Base-by-base conservation (phyloP, 2,888 invertebrate genomes). In the Drosophila nigritarsus region DNA sequence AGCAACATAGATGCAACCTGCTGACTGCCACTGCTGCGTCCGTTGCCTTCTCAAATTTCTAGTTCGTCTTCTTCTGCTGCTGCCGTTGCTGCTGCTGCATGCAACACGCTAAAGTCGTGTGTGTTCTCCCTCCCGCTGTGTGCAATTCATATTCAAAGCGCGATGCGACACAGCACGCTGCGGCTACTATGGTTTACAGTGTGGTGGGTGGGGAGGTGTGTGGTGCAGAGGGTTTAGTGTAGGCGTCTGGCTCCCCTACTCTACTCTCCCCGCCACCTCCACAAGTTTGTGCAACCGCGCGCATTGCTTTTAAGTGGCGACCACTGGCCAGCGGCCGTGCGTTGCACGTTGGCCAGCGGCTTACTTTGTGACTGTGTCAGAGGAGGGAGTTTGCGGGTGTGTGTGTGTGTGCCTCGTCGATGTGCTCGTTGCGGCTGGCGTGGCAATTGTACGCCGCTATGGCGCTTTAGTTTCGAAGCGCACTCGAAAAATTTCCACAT, bases 121-220 rank as follows among this genome's bases (percentile, higher is more conserved):
- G 81, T 82, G 74, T 75, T 80, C 73, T 53, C 15, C 24, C 54
- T 36, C 5, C 34, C 54, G 27, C 5, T 54, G n/a, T 29, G 78
- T 87, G 85, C 82, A 90, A 87, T 87, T 87, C 81, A 89, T 87
- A 87, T 87, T 89, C 87, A 87, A 87, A 90, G 85, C 78, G 87
- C 76, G 73, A 54, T 63, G 75, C 75, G 75, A 70, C 72, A 72
- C 60, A 79, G 56, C 56, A 68, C 64, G 76, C 29, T 67, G 78
- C 29, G 76, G 75, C 56, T 45, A 51, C 48, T 29, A 30, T 48
- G 56, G 60, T 58, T 63, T 66, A 58, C 50, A 9, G 6, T 20
- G 53, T 1, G 24, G 29, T 0, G 1, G 32, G 18, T 0, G 15
- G 60, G 42, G 34, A 34, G 51, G 45, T 45, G 30, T 55, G 36